Evolutionary conservation across 2,797 vertebrate species (phyloP).

Genomic region (Leucoraja ocellata): DNA sequence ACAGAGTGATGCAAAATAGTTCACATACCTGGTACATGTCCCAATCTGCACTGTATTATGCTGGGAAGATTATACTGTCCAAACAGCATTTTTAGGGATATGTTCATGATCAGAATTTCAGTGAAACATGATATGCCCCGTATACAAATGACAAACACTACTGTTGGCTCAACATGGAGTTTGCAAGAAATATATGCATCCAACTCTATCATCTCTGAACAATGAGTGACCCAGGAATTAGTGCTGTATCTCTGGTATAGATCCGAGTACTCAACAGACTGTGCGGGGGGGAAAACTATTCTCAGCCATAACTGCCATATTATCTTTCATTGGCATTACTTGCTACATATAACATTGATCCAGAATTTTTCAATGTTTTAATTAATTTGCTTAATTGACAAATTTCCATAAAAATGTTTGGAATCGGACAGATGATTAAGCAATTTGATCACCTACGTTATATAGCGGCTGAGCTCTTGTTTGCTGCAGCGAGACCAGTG

Average conservation of each 20-base stretch:
- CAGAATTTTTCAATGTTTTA: not conserved
- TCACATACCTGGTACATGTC: too few species aligned
- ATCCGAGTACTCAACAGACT: not conserved
- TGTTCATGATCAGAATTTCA: too few species aligned
- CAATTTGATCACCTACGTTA: constrained; percentile 70
- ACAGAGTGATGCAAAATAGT: too few species aligned
- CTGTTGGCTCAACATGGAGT: not conserved
- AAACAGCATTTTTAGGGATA: too few species aligned
- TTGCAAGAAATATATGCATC: not conserved
- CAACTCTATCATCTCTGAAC: not conserved
- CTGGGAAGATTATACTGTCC: too few species aligned
- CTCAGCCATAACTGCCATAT: not conserved
- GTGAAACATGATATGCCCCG: too few species aligned
- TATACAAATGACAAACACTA: too few species aligned
- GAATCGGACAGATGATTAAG: not conserved
- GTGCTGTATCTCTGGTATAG: not conserved
- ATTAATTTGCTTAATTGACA: not conserved
- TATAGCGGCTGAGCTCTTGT: constrained; percentile 89
- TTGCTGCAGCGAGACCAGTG: constrained; percentile 99
- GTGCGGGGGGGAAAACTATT: not conserved
- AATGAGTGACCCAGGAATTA: not conserved
- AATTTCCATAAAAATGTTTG: not conserved
- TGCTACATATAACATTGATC: not conserved
- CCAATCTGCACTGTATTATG: too few species aligned
- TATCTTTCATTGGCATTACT: not conserved